These are phyloP conservation scores for Hetaerina americana DNA, from an alignment of 1,140 invertebrate genomes.

Conservation along the genomic window DNA sequence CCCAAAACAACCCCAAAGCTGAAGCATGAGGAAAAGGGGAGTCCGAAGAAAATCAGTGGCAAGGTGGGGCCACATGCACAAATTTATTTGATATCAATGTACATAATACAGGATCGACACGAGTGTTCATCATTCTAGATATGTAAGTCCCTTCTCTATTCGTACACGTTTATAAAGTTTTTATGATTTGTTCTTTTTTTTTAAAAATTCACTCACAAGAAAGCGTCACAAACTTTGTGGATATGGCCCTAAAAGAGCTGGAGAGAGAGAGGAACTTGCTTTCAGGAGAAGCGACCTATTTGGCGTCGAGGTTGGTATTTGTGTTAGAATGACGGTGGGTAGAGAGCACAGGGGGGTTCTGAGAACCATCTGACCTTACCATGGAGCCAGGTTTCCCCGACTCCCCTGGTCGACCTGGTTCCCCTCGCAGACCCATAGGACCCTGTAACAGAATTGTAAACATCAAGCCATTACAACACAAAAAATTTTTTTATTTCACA, in stretches of 20 bases:
- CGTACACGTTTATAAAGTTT: neutral
- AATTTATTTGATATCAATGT: neutral
- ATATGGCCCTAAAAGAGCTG: neutral
- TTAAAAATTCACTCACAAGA: neutral
- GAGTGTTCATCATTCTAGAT: neutral
- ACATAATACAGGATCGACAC: neutral
- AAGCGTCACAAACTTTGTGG: neutral
- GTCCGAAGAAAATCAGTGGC: constrained; percentile 5
- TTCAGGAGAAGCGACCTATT: neutral
- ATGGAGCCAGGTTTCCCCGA: constrained; percentile 59
- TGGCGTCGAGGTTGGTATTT: constrained; percentile 1
- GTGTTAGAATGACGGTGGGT: neutral
- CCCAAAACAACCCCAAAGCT: constrained; percentile 9
- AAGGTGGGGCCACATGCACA: neutral
- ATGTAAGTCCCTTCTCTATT: neutral
- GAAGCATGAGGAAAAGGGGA: constrained; percentile 8
- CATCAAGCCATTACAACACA: neutral
- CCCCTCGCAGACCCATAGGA: constrained; percentile 76
- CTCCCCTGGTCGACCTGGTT: constrained; percentile 57
- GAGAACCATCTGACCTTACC: constrained; percentile 44
- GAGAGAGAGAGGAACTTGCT: neutral
- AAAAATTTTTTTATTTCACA: too few relatives aligned
- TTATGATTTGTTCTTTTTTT: neutral
- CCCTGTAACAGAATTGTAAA: constrained; percentile 42
- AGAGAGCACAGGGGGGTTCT: constrained; percentile 5